Base-by-base conservation (phyloP, 2,888 invertebrate species). In the Oxytorus armatus region DNA sequence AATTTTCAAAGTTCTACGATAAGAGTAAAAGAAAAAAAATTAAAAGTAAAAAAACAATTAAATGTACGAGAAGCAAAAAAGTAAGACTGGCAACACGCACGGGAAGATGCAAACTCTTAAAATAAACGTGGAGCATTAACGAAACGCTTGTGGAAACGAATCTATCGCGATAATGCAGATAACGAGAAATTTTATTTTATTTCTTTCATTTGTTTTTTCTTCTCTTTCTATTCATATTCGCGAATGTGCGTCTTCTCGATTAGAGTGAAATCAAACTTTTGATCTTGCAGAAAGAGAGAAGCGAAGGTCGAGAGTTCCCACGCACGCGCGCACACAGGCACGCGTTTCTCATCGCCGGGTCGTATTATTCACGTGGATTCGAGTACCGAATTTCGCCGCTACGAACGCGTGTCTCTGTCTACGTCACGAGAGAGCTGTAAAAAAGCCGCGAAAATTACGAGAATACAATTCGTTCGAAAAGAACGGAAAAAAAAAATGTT, bases 251-350 rank as follows among this genome's bases (percentile, higher is more conserved):
- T 59, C 23, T 18, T 47, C 29, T 5, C 14, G 66, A 57, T 66
- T 47, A 33, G 65, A 44, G n/a, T n/a, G 21, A 44, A 74, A 66
- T 66, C 74, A 66, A 74, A 66, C 74, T 74, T 49, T 74, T 74
- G 74, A 74, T 66, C 74, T 66, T 47, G 44, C n/a, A 55, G 42
- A n/a, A 7, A 51, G 11, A 57, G 16, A 36, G 36, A 18, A 36
- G 14, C 42, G 11, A 42, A 70, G 47, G 47, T 47, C 55, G 44
- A 53, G 5, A 33, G 44, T 36, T 29, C 49, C 29, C 44, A 44
- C 29, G 18, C 21, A 8, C 18, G 18, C 16, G 10, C n/a, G n/a
- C n/a, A n/a, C n/a, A n/a, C n/a, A n/a, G n/a, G n/a, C n/a, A n/a
- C n/a, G n/a, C n/a, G n/a, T n/a, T n/a, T n/a, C n/a, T n/a, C n/a